Evolutionary conservation across 2,888 invertebrate species (phyloP), one percentile per base, ranked within the genome.

Genomic region (Idaea biselata): DNA sequence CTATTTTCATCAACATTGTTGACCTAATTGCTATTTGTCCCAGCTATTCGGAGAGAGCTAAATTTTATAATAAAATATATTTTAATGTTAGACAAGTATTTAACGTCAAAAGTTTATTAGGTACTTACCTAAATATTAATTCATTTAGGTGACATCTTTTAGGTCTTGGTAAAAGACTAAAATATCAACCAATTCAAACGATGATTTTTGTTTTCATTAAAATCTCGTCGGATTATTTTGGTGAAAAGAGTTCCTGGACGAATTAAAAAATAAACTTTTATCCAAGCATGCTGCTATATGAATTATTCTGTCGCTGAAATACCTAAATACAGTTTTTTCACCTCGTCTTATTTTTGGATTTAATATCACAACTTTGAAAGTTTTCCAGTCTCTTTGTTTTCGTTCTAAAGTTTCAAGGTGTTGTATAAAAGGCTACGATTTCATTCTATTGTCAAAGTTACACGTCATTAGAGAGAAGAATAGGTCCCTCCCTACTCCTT

Each of bases 1-100:
- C 68, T 72, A 73, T 73, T 72, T 68, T 64, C 55, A 68, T 68
- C 44, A 58, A 58, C 59, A 63, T 63, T 63, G 62, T 59, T 71
- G 73, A 66, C 71, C 73, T 64, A 61, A 64, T 67, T 65, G 66
- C 59, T 55, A 64, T 64, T 67, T 65, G 63, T 65, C 60, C 55
- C 54, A 16, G 55, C 66, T 70, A 68, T 70, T 68, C 59, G 16
- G 53, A 32, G 55, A 60, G 25, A 17, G 14, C 16, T 55, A 17
- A 6, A 16, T 16, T 7, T 16, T 17, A n/a, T 17, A 17, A 17
- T 66, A 58, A 61, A 63, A 61, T 25, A 25, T 25, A 5, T 25
- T 25, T 25, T 25, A 25, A 25, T 25, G 25, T 25, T 25, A 25
- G 1, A 25, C 25, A 3, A 25, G 25, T 25, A 25, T 44, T 44